These are phyloP conservation scores for Crossaster papposus DNA, from an alignment of 53 echinoderm and acorn worm genomes.

Conservation along the genomic window DNA sequence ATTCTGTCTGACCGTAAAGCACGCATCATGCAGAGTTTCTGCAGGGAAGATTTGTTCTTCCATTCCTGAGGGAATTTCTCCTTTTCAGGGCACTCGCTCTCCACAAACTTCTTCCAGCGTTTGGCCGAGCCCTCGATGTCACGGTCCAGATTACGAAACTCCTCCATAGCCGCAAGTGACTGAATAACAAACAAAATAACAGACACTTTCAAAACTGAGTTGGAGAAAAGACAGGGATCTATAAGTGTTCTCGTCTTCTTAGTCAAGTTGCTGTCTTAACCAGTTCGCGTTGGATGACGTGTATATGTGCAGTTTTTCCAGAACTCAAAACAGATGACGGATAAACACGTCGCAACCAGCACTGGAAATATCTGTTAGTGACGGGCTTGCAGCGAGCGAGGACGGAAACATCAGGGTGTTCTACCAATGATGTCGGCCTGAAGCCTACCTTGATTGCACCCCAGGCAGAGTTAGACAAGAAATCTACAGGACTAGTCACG, in stretches of 20 bases:
- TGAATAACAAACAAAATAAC: conserved; percentile 3
- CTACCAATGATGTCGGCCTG: too few species aligned
- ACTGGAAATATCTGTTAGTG: too few species aligned
- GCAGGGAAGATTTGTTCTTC: conserved; percentile 97
- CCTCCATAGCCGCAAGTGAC: conserved; percentile 97
- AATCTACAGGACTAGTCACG: conserved; percentile 97
- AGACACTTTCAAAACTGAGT: not conserved
- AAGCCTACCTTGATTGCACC: conserved; percentile 99
- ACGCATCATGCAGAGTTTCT: conserved; percentile 99
- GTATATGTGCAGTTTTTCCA: too few species aligned
- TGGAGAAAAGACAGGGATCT: not conserved
- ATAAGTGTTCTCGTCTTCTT: not conserved
- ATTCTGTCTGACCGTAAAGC: conserved; percentile 95
- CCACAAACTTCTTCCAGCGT: conserved; percentile 99
- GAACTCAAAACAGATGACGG: too few species aligned
- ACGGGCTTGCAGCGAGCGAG: too few species aligned
- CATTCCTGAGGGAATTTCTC: conserved; percentile 99
- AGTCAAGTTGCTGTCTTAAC: not conserved
- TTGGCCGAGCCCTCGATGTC: conserved; percentile 98
- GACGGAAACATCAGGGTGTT: too few species aligned
- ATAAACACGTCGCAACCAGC: too few species aligned
- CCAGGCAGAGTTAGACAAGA: conserved; percentile 90
- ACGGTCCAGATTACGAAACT: conserved; percentile 97
- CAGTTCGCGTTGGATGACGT: too few species aligned
- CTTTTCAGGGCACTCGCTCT: conserved; percentile 99